phyloP scores from a whole-genome alignment of 2,113 vertebrate species.

The Siphamia tubifer region DNA sequence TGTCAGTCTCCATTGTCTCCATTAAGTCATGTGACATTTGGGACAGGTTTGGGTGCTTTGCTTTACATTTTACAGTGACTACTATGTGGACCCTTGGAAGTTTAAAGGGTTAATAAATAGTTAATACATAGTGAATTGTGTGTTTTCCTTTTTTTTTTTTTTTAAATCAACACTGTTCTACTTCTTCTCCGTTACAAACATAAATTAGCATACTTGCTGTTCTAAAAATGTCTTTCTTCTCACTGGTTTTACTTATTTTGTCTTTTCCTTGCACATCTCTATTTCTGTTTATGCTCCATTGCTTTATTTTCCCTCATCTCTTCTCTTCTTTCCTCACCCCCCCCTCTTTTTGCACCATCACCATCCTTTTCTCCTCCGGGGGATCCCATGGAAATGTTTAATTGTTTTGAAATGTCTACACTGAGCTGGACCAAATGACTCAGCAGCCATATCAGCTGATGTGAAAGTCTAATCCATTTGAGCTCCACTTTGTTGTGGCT shows the following conservation, averaged over 20 bases:
- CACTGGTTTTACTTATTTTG: not conserved
- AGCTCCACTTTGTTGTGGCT: conserved; percentile 21
- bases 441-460: conserved; percentile 35
- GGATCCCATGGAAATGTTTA: conserved; percentile 39
- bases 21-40: no score
- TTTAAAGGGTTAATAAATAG: no score
- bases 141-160: no score
- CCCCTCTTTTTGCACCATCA: not conserved
- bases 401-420: conserved; percentile 56
- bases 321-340: not conserved
- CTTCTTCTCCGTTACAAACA: not conserved
- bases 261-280: not conserved
- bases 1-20: no score
- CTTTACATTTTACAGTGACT: no score
- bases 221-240: not conserved
- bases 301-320: not conserved
- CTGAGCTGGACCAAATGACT: conserved; percentile 44
- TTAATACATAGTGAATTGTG: no score
- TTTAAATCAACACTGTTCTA: no score
- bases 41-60: no score
- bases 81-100: no score
- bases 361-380: not conserved
- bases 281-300: conserved; percentile 11
- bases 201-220: not conserved
- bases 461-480: conserved; percentile 32